Conservation (phyloP, 2,888 invertebrate species). For the Rugalucina vietnamica region DNA sequence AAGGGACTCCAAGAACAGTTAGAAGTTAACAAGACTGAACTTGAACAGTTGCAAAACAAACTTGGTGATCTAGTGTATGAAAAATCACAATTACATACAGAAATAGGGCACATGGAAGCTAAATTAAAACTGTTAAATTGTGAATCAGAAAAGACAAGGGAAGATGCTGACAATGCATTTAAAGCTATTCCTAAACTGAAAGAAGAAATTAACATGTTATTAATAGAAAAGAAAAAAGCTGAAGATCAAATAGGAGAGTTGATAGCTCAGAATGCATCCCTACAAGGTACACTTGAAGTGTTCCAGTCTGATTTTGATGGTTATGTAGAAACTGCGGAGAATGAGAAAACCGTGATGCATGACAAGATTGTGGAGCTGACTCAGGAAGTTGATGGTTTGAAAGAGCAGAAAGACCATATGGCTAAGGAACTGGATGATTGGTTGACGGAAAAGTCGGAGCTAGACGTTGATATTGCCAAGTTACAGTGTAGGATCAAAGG, state of each 20-base stretch:
- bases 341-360: conserved; percentile 36
- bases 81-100: conserved; percentile 63
- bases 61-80: conserved; percentile 64
- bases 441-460: conserved; percentile 58
- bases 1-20: conserved; percentile 44
- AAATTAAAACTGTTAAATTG: conserved; percentile 52
- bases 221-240: conserved; percentile 35
- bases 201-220: conserved; percentile 36
- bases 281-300: conserved; percentile 49
- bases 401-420: conserved; percentile 60
- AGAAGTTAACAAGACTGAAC: conserved; percentile 44
- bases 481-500: conserved; percentile 58
- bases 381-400: conserved; percentile 54
- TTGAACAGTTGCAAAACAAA: conserved; percentile 57
- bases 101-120: conserved; percentile 64
- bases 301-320: conserved; percentile 59
- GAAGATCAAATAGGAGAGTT: conserved; percentile 49
- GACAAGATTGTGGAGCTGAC: conserved; percentile 46
- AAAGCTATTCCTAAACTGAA: conserved; percentile 48
- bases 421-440: conserved; percentile 57
- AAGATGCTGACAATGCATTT: conserved; percentile 46
- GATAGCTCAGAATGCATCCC: conserved; percentile 38
- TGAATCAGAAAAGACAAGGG: conserved; percentile 47
- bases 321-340: conserved; percentile 21
- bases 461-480: conserved; percentile 61